Base-by-base conservation (phyloP, 2,888 invertebrate species). In the Sminthurinus aureus region DNA sequence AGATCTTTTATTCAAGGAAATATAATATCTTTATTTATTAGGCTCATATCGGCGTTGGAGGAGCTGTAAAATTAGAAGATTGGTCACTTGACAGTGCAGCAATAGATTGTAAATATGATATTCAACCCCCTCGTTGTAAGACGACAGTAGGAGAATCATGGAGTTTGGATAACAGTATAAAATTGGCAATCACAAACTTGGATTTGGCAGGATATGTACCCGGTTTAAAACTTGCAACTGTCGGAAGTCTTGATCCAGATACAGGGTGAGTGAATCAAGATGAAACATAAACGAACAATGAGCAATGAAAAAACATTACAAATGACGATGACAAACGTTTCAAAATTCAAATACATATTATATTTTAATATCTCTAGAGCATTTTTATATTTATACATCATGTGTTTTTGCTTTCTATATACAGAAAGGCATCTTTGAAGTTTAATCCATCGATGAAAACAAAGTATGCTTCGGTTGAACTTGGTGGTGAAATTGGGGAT, bases 81-180 rank as follows among this genome's bases (percentile, higher is more conserved):
- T 81, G 80, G 80, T 52, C 73, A 4, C 12, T 81, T 22, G 64
- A 73, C 18, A 50, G 12, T 73, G 80, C 73, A 26, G 52, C 38
- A 20, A 15, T 81, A 8, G 69, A 81, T 38, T 71, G 50, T 51
- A 52, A 51, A 64, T 81, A 52, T 52, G 24, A 51, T 9, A 15
- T 69, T 11, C 67, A 80, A 11, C 79, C 79, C 4, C 52, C 73
- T 11, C 51, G 58, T 12, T 51, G 20, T n/a, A 81, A 73, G 20
- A 73, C 80, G 0, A 52, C 73, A 13, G n/a, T 81, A 13, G 51
- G 18, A 20, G 73, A 81, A 26, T 81, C 80, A 50, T 81, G 80
- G 80, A 69, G 73, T 51, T 52, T 81, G 22, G 73, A 81, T 20
- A 81, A 81, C 73, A 73, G 24, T 3, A 13, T 81, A 1, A 81